Percentiles rank a stretch among this genome's conserved stretches.
These are phyloP conservation scores for Eubasilissa regina DNA, from an alignment of 1,140 invertebrate species.

Conservation along the genomic window DNA sequence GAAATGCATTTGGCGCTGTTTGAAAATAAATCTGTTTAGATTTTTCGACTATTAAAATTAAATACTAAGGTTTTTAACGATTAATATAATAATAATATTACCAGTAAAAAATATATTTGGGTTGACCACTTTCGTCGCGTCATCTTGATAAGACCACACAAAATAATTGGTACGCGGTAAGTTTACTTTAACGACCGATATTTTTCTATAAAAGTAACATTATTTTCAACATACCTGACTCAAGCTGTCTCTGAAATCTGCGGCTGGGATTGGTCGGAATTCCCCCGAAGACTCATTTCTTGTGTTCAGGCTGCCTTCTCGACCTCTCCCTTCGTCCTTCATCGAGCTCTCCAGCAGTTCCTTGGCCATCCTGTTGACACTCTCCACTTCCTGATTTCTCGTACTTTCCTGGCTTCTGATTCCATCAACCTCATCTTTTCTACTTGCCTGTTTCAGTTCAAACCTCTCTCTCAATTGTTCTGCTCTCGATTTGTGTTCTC, in stretches of 20 bases:
- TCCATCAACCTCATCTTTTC: conserved; percentile 47
- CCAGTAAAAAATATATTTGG: too few species aligned
- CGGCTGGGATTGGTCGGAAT: conserved; percentile 39
- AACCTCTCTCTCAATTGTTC: conserved; percentile 53
- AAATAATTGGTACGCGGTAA: too few species aligned
- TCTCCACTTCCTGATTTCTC: conserved; percentile 26
- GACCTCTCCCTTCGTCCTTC: conserved; percentile 37
- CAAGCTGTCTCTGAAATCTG: conserved; percentile 43
- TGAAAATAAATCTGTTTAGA: too few species aligned
- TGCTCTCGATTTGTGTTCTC: conserved; percentile 50
- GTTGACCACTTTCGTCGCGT: too few species aligned
- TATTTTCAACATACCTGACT: conserved; percentile 37
- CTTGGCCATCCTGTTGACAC: conserved; percentile 45
- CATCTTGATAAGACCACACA: too few species aligned
- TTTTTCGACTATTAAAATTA: too few species aligned
- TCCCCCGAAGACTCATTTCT: conserved; percentile 25
- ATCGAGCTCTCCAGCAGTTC: conserved; percentile 30
- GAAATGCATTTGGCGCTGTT: too few species aligned
- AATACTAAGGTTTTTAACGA: too few species aligned
- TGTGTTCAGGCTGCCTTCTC: conserved; percentile 14
- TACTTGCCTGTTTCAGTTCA: conserved; percentile 45
- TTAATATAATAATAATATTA: too few species aligned
- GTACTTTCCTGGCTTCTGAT: conserved; percentile 29
- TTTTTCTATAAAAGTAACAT: too few species aligned
- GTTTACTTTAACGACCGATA: too few species aligned